Base-by-base conservation (phyloP, 1,140 invertebrate genomes). In the Bombus pyrosoma region DNA sequence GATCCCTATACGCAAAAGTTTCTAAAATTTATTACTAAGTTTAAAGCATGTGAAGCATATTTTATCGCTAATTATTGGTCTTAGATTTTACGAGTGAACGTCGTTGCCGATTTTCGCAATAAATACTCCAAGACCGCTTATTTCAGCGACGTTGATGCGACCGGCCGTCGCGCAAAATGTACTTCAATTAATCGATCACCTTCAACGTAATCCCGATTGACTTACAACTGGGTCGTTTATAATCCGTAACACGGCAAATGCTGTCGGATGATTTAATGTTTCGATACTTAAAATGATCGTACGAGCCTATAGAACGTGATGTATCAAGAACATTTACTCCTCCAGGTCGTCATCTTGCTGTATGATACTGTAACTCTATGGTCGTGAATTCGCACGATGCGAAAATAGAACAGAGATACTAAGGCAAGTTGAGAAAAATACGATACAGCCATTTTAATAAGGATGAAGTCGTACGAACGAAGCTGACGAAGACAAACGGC, bases 221-320 rank as follows among this genome's bases (percentile, higher is more conserved):
- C 87, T 89, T 86, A 87, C 89, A 89, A 89, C 84, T 89, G 80
- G 87, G 80, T 89, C 88, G 88, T 86, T 89, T 62, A 74, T 89
- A 89, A 89, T 86, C 73, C 87, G 47, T 57, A 53, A 64, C 77
- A 47, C 66, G 69, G 57, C 72, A 66, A 80, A 82, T 37, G 83
- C 68, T 83, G 68, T 32, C 59, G 72, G 83, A 79, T 80, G 84
- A 89, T 89, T 89, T 89, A 89, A 64, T 53, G 76, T 64, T 34
- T 64, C 81, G 34, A 43, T 78, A 25, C 28, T 47, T 43, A 71
- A 71, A 82, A 82, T 3, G 39, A 72, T 41, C 41, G 25, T n/a
- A 10, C 15, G 12, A 8, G 47, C 12, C 39, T 4, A 25, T 34
- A 4, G 22, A 25, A 34, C 32, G 28, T 32, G 3, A 41, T 10